A percentile compares a stretch with the other conserved stretches of the same genome.
Evolutionary conservation across 2,797 vertebrate genomes (phyloP).

Genomic region (Helicolenus hilgendorfi): DNA sequence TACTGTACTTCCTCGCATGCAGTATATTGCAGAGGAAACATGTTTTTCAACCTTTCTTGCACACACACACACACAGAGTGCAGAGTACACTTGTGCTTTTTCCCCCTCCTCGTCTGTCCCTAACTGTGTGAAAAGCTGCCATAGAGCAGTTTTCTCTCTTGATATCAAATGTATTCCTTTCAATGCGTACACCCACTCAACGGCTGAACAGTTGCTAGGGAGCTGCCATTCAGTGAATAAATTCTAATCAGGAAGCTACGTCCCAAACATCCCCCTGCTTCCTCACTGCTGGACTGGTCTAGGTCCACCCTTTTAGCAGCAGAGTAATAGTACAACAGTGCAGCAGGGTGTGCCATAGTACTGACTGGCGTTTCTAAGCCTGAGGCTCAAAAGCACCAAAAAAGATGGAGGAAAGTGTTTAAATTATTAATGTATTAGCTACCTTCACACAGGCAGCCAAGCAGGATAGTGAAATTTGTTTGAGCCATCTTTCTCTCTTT

Average conservation of each 20-base stretch:
- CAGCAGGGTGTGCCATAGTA: conserved; percentile 15
- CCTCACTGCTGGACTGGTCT: conserved; percentile 33
- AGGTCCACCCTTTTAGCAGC: conserved; percentile 37
- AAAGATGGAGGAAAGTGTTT: conserved; percentile 49
- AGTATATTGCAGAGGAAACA: background rate
- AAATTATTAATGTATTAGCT: conserved; percentile 78
- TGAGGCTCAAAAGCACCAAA: conserved; percentile 46
- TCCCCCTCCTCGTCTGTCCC: background rate
- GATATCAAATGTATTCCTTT: conserved; percentile 39
- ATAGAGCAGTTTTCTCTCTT: conserved; percentile 47
- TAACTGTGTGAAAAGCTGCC: conserved; percentile 31
- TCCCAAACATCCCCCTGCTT: conserved; percentile 31
- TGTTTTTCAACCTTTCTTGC: background rate
- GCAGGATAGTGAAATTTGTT: conserved; percentile 54
- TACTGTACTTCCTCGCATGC: background rate
- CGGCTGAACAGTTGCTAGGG: conserved; percentile 64
- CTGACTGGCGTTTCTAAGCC: conserved; percentile 54
- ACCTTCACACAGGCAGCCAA: conserved; percentile 58
- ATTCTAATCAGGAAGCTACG: conserved; percentile 44
- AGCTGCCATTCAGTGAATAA: conserved; percentile 52
- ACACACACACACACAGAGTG: background rate
- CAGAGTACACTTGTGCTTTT: background rate
- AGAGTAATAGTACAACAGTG: conserved; percentile 33
- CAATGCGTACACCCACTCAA: conserved; percentile 49
- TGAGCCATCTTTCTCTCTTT: conserved; percentile 37